Base-by-base conservation (phyloP, 2,113 vertebrate species). In the Mormyrus iriodes region DNA sequence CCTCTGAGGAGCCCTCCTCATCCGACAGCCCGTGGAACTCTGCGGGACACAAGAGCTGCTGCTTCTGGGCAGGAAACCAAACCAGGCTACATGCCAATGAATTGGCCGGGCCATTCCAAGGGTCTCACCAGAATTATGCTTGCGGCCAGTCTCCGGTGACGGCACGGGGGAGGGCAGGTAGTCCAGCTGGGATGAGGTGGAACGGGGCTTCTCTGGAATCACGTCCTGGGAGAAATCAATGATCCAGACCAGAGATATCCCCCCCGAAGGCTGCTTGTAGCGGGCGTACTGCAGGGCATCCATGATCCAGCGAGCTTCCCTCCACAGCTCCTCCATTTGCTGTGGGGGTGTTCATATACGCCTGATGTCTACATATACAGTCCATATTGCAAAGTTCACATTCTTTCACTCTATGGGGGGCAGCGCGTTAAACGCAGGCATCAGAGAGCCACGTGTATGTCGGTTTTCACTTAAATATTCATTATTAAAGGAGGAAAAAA, bases 321-420 rank as follows among this genome's bases (percentile, higher is more conserved):
- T 95, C 97, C 97, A 98, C 90, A 97, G 95, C 91, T 98, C 97
- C 91, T 98, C 97, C 96, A 97, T 96, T 96, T 97, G 97, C 97
- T 98, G 94, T 88, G 31, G 51, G 88, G 79, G 58, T 48, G 42
- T 88, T 48, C 87, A 88, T 15, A 44, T 6, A 58, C 31, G 17
- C 27, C 49, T 52, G 10, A 53, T 86, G 24, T 79, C 73, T 39
- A 79, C 73, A 79, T 79, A 79, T 39, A 79, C 73, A 79, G 27
- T 31, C 61, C 73, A 79, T 79, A 79, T 35, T 39, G 73, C 31
- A 12, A 79, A 79, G 73, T 79, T 79, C 73, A 79, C 35, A 79
- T 79, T 79, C 73, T 19, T 39, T 79, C 35, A 17, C 31, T 79
- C 73, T 19, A 79, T 76, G 69, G 69, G 69, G 35, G 35, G 69